phyloP scores from a whole-genome alignment of 2,888 invertebrate species.

The Agapostemon virescens region DNA sequence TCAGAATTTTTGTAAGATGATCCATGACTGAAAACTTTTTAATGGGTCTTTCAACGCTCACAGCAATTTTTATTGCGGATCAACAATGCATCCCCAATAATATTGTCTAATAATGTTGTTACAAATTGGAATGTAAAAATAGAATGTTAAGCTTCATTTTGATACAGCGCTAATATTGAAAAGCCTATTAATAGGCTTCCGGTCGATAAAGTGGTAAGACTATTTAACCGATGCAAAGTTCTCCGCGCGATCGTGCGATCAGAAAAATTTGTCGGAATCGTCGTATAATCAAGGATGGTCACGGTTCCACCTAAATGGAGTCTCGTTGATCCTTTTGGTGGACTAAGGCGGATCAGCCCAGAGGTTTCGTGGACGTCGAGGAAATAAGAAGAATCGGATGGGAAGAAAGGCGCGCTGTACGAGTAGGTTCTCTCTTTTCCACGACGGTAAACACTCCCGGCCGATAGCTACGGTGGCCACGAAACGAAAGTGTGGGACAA shows the following conservation, averaged over 20 bases:
- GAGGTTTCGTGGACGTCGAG: constrained; percentile 61
- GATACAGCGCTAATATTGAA: no score
- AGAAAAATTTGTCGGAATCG: background rate
- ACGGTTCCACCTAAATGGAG: constrained; percentile 5
- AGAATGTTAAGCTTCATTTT: no score
- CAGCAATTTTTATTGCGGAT: no score
- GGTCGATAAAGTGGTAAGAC: no score
- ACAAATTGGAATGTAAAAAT: no score
- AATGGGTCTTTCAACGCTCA: no score
- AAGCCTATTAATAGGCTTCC: no score
- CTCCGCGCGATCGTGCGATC: background rate
- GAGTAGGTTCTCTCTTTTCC: constrained; percentile 52
- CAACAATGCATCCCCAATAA: no score
- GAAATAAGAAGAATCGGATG: constrained; percentile 48
- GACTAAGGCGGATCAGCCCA: constrained; percentile 60
- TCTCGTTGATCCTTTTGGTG: constrained; percentile 49
- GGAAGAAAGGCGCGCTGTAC: constrained; percentile 18
- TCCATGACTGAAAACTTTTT: no score
- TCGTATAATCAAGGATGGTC: constrained; percentile 19
- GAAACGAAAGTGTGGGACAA: constrained; percentile 77
- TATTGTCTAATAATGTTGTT: no score
- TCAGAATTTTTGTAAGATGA: no score
- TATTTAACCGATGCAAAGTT: background rate
- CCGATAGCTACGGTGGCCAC: constrained; percentile 72
- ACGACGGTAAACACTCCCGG: constrained; percentile 74